These are phyloP conservation scores for cattle (Bos taurus) DNA, from an alignment of 2,113 vertebrate species.

Conservation along the genomic window ARS-UCD2.0 NC_037348.1:61800501-61801000, in stretches of 20 bases:
- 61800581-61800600: not conserved
- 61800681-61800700: no score
- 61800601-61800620: conserved; percentile 3
- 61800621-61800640: not conserved
- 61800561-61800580: not conserved
- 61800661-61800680: not conserved
- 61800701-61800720: no score
- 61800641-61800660: conserved; percentile 27
- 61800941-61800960: not conserved
- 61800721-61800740: not conserved
- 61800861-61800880: not conserved
- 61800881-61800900: not conserved
- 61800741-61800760: not conserved
- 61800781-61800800: not conserved
- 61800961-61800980: not conserved
- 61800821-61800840: not conserved
- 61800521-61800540: not conserved
- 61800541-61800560: conserved; percentile 39
- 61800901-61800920: not conserved
- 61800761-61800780: not conserved
- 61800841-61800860: not conserved
- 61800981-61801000: not conserved
- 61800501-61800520: not conserved
- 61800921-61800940: not conserved
- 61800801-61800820: not conserved